Conservation (phyloP, 2,888 invertebrate genomes). For the Meiosimyza platycephala region DNA sequence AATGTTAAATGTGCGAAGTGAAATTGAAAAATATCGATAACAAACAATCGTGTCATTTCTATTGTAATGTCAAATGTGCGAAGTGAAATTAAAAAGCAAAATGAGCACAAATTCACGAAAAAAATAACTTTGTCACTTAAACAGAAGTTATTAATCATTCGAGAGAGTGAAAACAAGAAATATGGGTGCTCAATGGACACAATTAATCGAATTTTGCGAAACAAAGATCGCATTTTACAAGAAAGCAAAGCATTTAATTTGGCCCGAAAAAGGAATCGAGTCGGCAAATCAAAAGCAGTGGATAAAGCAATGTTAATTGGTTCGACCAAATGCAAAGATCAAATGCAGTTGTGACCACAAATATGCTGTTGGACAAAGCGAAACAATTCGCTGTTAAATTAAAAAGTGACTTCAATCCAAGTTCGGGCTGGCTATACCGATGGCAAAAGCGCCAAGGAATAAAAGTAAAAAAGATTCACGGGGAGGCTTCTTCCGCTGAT, state of each 20-base stretch:
- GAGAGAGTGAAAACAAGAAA: conserved; percentile 1
- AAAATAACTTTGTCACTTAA: conserved; percentile 27
- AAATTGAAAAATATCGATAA: too few relatives aligned
- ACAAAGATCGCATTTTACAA: conserved; percentile 25
- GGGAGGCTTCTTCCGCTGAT: conserved; percentile 34
- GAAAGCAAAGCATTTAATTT: conserved; percentile 25
- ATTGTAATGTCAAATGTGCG: too few relatives aligned
- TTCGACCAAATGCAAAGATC: conserved; percentile 32
- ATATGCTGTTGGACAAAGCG: conserved; percentile 35
- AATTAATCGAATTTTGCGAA: conserved; percentile 26
- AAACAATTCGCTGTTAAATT: conserved; percentile 27
- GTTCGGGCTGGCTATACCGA: conserved; percentile 36
- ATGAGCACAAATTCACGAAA: conserved; percentile 25
- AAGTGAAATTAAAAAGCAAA: conserved; percentile 5
- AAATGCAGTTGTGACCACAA: conserved; percentile 32
- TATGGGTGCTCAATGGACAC: conserved; percentile 32
- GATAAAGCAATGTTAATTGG: neutral
- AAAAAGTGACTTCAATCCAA: conserved; percentile 32
- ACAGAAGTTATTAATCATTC: conserved; percentile 22
- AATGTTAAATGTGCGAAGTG: too few relatives aligned
- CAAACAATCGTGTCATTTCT: too few relatives aligned
- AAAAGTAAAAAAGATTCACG: conserved; percentile 37
- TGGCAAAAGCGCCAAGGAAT: conserved; percentile 38
- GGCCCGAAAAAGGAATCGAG: conserved; percentile 30
- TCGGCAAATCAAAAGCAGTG: conserved; percentile 33